Conservation (phyloP, 1,140 invertebrate species). For the Microvelia longipes region DNA sequence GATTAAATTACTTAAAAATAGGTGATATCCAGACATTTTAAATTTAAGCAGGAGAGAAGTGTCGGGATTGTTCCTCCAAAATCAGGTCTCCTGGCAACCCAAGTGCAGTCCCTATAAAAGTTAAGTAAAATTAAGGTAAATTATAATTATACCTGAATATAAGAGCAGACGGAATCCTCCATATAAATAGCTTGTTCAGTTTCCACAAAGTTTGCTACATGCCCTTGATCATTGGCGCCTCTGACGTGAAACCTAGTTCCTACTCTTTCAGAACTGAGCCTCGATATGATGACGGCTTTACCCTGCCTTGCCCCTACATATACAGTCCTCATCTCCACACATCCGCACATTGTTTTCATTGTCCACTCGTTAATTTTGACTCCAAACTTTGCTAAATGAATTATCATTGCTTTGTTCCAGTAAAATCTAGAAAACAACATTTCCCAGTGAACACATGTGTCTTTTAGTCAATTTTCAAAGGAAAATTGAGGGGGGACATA, state of each 20-base stretch:
- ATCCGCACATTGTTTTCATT: slow-evolving; percentile 86
- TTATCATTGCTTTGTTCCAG: slow-evolving; percentile 47
- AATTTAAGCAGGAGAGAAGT: no score
- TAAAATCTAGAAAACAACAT: no score
- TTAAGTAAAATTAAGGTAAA: no score
- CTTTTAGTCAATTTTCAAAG: no score
- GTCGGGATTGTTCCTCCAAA: no score
- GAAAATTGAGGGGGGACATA: no score
- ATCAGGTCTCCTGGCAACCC: no score
- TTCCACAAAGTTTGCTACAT: slow-evolving; percentile 99
- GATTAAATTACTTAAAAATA: no score
- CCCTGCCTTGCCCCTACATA: slow-evolving; percentile 88
- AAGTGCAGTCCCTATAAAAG: no score
- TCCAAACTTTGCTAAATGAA: slow-evolving; percentile 77
- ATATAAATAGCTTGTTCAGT: slow-evolving; percentile 92
- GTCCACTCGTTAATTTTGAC: slow-evolving; percentile 79
- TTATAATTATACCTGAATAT: slow-evolving; percentile 61
- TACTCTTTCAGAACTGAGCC: slow-evolving; percentile 89
- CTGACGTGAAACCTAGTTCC: slow-evolving; percentile 94
- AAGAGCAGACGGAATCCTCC: slow-evolving; percentile 70
- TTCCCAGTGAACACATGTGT: no score
- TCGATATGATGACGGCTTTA: slow-evolving; percentile 80
- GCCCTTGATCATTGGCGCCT: slow-evolving; percentile 96
- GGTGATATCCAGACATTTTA: no score
- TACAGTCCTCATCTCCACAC: slow-evolving; percentile 86